Base-by-base conservation (phyloP, 2,888 invertebrate genomes). In the Sinhomidia bicolor region DNA sequence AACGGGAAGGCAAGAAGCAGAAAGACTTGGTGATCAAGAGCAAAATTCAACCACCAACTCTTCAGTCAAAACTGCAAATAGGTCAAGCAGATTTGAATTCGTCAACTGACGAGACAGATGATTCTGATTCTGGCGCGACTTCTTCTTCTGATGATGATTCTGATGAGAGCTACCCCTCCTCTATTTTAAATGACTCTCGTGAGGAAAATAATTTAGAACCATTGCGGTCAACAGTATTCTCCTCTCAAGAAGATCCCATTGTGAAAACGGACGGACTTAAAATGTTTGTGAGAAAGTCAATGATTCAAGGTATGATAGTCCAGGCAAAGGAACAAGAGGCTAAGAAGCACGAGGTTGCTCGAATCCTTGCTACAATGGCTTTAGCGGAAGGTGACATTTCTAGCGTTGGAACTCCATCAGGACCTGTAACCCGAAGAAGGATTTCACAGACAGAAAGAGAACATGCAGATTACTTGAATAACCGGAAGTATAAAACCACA, bases 401-500 rank as follows among this genome's bases (percentile, higher is more conserved):
- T 5, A 12, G 36, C 4, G 44, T 9, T 10, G 29, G 10, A 29
- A 3, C 54, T 17, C 6, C 20, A 1, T 1, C 71, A 4, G 1
- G 41, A 1, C 17, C n/a, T n/a, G n/a, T n/a, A n/a, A n/a, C n/a
- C n/a, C n/a, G n/a, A n/a, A n/a, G 41, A 71, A 36, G 71, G 17
- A 17, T 41, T 36, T 41, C 71, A 6, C 71, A 41, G 12, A 23
- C 54, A 20, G 57, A 74, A 6, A 29, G 84, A 29, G 84, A 84
- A 41, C 5, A 84, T 32, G 57, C 41, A 29, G 74, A 84, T 57
- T 84, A 82, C 26, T 68, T 82, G 14, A 57, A n/a, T 20, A 17
- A 29, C 1, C 29, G 60, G n/a, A 32, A 14, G 23, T 84, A 84
- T 17, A 84, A 60, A 44, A 84, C 84, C 3, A 84, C 84, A 10